A percentile compares a stretch with the other conserved stretches of the same genome.
Evolutionary conservation across 1,140 invertebrate species (phyloP).

Genomic region (Orussus abietinus): DNA sequence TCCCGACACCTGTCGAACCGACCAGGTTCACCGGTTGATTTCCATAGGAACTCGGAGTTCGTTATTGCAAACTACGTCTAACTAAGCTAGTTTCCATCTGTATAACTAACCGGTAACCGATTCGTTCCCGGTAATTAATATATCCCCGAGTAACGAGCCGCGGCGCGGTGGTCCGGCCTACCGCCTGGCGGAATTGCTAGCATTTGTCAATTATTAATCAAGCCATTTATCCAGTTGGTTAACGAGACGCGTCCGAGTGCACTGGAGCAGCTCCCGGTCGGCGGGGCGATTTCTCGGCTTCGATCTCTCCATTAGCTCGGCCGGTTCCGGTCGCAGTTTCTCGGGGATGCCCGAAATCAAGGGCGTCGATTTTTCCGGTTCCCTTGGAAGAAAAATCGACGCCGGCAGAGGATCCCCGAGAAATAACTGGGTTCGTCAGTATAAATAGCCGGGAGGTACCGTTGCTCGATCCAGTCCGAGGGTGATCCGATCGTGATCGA

Average conservation of each 20-base stretch:
- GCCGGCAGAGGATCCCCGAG: constrained; percentile 13
- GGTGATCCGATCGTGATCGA: constrained; percentile 47
- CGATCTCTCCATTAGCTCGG: too few relatives aligned
- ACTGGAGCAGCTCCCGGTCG: neutral
- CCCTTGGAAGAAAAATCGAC: too few relatives aligned
- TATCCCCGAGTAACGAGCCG: constrained; percentile 22
- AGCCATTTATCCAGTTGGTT: constrained; percentile 25
- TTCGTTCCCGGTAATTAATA: constrained; percentile 28
- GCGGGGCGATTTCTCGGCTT: neutral
- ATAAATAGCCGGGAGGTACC: constrained; percentile 31
- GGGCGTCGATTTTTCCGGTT: too few relatives aligned
- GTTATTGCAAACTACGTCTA: too few relatives aligned
- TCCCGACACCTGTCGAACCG: too few relatives aligned
- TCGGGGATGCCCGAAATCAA: too few relatives aligned
- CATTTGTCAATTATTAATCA: constrained; percentile 32
- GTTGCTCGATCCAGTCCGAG: constrained; percentile 26
- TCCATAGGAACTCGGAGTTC: too few relatives aligned
- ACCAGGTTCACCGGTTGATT: too few relatives aligned
- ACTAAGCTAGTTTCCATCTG: too few relatives aligned
- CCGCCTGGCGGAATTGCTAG: constrained; percentile 21
- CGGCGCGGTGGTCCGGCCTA: constrained; percentile 1
- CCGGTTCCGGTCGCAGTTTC: too few relatives aligned
- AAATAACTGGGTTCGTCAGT: constrained; percentile 21
- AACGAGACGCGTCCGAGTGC: neutral
- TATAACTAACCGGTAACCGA: too few relatives aligned